Base-by-base conservation (phyloP, 1,140 invertebrate species). In the Linepithema humile region DNA sequence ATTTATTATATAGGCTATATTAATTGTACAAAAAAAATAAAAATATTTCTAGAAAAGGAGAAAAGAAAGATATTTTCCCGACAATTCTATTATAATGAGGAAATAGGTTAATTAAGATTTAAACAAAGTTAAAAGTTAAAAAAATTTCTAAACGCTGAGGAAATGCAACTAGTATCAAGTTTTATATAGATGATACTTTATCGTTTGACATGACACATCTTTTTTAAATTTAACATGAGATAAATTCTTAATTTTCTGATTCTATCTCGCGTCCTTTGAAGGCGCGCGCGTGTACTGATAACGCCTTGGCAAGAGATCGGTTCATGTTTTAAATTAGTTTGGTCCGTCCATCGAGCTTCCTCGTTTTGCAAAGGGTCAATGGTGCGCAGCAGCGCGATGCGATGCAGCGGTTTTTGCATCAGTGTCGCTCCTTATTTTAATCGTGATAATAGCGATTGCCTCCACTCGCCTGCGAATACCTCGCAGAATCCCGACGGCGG, bases 351-450 rank as follows among this genome's bases (percentile, higher is more conserved):
- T 2, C 15, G 29, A 32, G 2, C 45, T 73, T 75, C 64, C 23
- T 65, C 40, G 1, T 45, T 12, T 32, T 26, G 38, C 70, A 26
- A 32, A 48, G 20, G 29, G 64, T 85, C 53, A 50, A 32, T 40
- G 50, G 45, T 70, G 38, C 70, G 72, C 15, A 70, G 67, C 45
- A 35, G 29, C 32, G 23, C 48, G 15, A 72, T 55, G n/a, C 32
- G 26, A 48, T 29, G 45, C 10, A 32, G 45, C 67, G 43, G 69
- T 40, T 15, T 59, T n/a, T n/a, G n/a, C 35, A 57, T 73, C 83
- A 55, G 69, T 55, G 50, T 82, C 73, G 53, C 38, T 87, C 72
- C 83, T 88, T 87, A 87, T 83, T 87, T 88, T 88, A 88, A 83
- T 88, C 88, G 80, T 53, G 67, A 72, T 88, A 83, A 88, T 83